phyloP scores from a whole-genome alignment of 2,797 vertebrate species.

The Arrhamphus sclerolepis region DNA sequence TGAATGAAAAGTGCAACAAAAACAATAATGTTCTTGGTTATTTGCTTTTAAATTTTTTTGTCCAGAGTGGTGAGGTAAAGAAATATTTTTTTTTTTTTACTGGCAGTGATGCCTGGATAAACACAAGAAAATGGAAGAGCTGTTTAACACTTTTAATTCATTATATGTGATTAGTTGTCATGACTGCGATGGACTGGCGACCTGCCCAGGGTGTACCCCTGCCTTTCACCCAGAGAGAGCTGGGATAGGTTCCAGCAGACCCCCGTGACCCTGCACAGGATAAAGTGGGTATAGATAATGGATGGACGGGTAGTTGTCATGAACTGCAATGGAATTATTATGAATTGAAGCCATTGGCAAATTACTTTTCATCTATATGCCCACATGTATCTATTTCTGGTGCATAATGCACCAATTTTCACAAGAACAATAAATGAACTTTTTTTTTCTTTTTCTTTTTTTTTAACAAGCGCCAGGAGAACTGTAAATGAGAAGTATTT shows the following conservation, averaged over 20 bases:
- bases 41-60: slow-evolving; percentile 37
- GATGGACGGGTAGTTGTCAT: no score
- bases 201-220: no score
- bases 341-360: slow-evolving; percentile 18
- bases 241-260: no score
- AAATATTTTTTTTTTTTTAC: slow-evolving; percentile 16
- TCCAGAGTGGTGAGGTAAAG: slow-evolving; percentile 16
- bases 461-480: slow-evolving; percentile 43
- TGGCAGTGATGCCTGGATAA: background rate
- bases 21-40: slow-evolving; percentile 13
- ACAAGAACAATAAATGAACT: slow-evolving; percentile 34
- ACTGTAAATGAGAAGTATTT: slow-evolving; percentile 41
- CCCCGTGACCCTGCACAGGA: no score
- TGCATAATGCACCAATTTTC: slow-evolving; percentile 26
- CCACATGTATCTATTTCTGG: slow-evolving; percentile 23
- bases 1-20: slow-evolving; percentile 33
- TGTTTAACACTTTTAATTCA: slow-evolving; percentile 16
- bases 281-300: no score
- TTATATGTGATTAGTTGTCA: slow-evolving; percentile 8
- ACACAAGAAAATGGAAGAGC: slow-evolving; percentile 6
- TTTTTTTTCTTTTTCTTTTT: slow-evolving; percentile 8
- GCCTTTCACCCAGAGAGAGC: no score
- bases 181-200: no score
- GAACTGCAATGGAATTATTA: slow-evolving; percentile 3
- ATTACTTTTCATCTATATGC: slow-evolving; percentile 21